Evolutionary conservation across 2,113 vertebrate species (phyloP), one percentile per base, ranked within the genome.

Genomic region (Toxotes chatareus): DNA sequence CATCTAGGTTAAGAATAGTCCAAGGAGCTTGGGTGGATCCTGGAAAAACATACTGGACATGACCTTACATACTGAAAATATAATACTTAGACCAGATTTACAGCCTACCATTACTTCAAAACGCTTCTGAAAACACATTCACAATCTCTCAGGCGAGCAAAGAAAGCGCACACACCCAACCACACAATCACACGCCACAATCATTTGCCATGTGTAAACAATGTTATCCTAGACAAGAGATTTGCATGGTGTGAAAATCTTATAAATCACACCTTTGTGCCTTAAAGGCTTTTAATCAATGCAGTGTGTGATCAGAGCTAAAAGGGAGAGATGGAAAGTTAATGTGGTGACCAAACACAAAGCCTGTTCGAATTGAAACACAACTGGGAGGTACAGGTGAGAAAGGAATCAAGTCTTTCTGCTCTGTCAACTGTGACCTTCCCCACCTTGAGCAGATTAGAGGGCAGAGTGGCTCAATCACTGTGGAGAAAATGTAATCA

Each of bases 391-490:
- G 69, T 36, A 47, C 69, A 79, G 79, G 73, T 77, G 85, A 81
- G 72, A 86, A 85, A 62, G 69, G 59, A 63, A 47, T 1, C 21
- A 6, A 64, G 68, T 51, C 38, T 47, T 78, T 85, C 61, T 75
- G 80, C 80, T 84, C 82, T 17, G 44, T 21, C 63, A 82, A 67
- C 81, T 66, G 57, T 73, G 79, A 86, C 77, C 83, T 84, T 88
- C 66, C 42, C 75, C 72, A 88, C 92, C 87, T 91, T 79, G 59
- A 85, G 83, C 69, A 76, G 90, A 88, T 88, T 84, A 84, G 63
- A 84, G 66, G 76, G 80, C 62, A 72, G 34, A 80, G 57, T 19
- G 3, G 40, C 38, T 88, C 73, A 69, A 55, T 71, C 69, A 68
- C 76, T 1, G 63, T 65, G 31, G 57, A 79, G 31, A 76, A 79